phyloP scores from a whole-genome alignment of 2,888 invertebrate species.

The Apamea monoglypha region DNA sequence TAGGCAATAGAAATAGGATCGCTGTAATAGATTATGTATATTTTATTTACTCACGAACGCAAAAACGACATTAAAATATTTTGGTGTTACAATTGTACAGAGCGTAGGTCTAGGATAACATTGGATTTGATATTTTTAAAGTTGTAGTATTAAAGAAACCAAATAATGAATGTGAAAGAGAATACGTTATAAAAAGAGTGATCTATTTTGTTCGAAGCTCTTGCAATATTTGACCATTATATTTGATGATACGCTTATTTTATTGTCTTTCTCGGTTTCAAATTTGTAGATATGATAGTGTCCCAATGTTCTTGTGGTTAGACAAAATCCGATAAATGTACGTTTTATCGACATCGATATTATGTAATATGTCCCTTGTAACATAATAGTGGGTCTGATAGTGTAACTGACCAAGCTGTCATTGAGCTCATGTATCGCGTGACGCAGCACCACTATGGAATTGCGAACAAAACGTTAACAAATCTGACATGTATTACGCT shows the following conservation, averaged over 20 bases:
- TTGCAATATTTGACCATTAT: conserved; percentile 9
- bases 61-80: conserved; percentile 24
- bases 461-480: conserved; percentile 25
- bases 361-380: conserved; percentile 19
- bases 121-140: conserved; percentile 56
- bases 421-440: conserved; percentile 14
- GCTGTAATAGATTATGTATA: conserved; percentile 21
- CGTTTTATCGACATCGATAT: conserved; percentile 12
- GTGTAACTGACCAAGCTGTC: conserved; percentile 12
- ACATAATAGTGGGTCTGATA: conserved; percentile 17
- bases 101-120: conserved; percentile 47
- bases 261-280: conserved; percentile 42
- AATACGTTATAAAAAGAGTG: conserved; percentile 33
- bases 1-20: conserved; percentile 40
- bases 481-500: conserved; percentile 14
- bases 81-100: conserved; percentile 50
- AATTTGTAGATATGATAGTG: conserved; percentile 9
- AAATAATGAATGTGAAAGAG: conserved; percentile 53
- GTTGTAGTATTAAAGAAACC: conserved; percentile 62
- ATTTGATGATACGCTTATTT: conserved; percentile 32
- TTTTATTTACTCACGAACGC: conserved; percentile 37
- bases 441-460: conserved; percentile 14
- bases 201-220: conserved; percentile 36
- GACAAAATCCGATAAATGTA: conserved; percentile 3
- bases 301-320: conserved; percentile 8